Evolutionary conservation across 2,797 vertebrate genomes (phyloP), one percentile per base, ranked within the genome.

Genomic region (Myiotriccus ornatus): DNA sequence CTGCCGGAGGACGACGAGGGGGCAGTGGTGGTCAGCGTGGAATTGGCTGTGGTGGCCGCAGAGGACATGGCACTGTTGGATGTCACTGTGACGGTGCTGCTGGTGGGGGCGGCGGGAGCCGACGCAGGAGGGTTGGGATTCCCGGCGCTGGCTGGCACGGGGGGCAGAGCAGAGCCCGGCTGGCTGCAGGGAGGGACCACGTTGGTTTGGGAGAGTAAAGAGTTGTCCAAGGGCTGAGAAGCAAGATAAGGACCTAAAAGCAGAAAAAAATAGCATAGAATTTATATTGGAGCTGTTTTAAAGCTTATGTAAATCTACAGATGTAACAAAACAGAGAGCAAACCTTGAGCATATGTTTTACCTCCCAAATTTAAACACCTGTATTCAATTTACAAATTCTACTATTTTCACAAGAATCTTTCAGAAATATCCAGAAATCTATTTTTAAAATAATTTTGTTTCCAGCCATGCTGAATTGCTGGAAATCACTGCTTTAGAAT

Each of bases 191-290:
- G 95, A 79, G 98, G 93, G 59, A 97, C 94, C 93, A 99, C 98
- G 94, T 97, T 98, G 88, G 98, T 98, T 96, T 99, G 99, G 41
- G 98, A 98, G 90, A 99, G 99, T 77, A 99, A 98, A 64, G 99
- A 99, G 94, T 98, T 97, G 97, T 99, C 99, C 97, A 99, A 97
- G 91, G 99, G 98, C 97, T 99, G 99, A 47, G 99, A 98, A 95
- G 99, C 98, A 97, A 99, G 99, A 95, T 99, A 99, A 89, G 99
- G 99, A 98, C 99, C 99, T 99, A 94, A 95, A 98, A 88, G 62
- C 74, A 93, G 46, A 27, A 37, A 83, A 23, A 73, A 67, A 43
- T 37, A 34, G 27, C 30, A 68, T 22, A 12, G 13, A 20, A 57
- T 50, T 63, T 41, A 73, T 59, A 43, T 12, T 46, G 37, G 37